These are phyloP conservation scores for Xylota sylvarum DNA, from an alignment of 2,888 invertebrate species.

Conservation along the genomic window DNA sequence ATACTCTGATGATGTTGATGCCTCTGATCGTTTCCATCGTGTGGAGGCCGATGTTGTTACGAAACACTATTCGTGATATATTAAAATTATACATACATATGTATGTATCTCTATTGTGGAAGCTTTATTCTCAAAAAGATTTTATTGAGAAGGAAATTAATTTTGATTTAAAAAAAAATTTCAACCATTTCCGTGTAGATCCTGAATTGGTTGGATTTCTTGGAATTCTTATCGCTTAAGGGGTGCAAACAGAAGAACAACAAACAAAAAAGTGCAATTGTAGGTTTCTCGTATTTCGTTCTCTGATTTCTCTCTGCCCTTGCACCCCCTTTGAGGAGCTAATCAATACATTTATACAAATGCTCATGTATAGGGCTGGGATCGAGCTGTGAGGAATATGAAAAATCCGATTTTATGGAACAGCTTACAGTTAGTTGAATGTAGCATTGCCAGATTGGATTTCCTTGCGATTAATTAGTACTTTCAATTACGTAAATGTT, in stretches of 20 bases:
- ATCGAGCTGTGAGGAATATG: constrained; percentile 39
- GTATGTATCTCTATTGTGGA: constrained; percentile 1
- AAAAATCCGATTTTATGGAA: constrained; percentile 47
- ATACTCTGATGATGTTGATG: constrained; percentile 43
- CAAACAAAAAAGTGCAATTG: constrained; percentile 13
- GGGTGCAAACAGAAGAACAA: constrained; percentile 9
- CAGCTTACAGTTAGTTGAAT: constrained; percentile 37
- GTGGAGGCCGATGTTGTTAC: constrained; percentile 58
- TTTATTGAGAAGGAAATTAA: neutral
- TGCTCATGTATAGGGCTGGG: constrained; percentile 13
- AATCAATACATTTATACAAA: neutral
- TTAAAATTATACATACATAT: constrained; percentile 1
- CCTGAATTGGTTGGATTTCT: constrained; percentile 31
- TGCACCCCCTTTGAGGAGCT: constrained; percentile 41
- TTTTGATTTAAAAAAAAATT: neutral
- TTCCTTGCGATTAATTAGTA: no score
- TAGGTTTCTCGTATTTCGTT: constrained; percentile 45
- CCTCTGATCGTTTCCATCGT: constrained; percentile 35
- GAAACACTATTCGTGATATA: constrained; percentile 55
- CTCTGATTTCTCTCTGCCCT: constrained; percentile 39
- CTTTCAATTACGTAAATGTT: no score
- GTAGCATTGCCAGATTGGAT: constrained; percentile 26
- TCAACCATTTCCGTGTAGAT: neutral
- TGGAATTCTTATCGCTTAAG: constrained; percentile 12
- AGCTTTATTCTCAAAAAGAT: constrained; percentile 8